Conservation (phyloP, 2,113 vertebrate species). For the Papio anubis region DNA sequence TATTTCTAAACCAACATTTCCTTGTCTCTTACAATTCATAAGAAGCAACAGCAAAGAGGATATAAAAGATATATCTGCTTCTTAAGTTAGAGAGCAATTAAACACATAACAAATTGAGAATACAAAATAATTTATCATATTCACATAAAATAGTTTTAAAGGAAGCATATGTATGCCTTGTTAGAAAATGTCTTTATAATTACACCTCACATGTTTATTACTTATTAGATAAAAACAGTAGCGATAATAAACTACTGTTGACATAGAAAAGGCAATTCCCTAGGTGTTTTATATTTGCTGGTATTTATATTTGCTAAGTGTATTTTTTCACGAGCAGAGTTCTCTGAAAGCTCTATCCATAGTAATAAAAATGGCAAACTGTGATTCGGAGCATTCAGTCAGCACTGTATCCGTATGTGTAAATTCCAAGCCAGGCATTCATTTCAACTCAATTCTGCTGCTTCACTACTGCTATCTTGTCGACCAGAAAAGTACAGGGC, state of each 20-base stretch:
- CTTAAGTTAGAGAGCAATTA: neutral
- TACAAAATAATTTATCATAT: neutral
- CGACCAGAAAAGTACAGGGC: neutral
- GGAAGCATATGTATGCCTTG: neutral
- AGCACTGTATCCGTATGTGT: neutral
- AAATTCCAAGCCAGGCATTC: neutral
- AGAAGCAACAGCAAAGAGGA: neutral
- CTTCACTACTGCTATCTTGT: neutral
- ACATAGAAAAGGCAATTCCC: neutral
- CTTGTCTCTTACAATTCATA: neutral
- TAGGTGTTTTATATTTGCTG: neutral
- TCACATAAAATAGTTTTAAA: slow-evolving; percentile 5
- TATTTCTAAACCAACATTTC: neutral
- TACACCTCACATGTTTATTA: neutral
- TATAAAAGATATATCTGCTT: neutral
- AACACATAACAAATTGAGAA: neutral
- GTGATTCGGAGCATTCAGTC: neutral
- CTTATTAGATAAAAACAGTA: neutral
- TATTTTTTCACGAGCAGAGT: neutral
- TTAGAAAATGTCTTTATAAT: slow-evolving; percentile 9
- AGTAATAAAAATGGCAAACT: neutral
- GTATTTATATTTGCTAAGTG: neutral
- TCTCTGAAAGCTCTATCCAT: neutral
- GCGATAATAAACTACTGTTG: neutral
- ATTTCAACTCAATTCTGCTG: neutral